These are phyloP conservation scores for Crossocerus cetratus DNA, from an alignment of 2,888 invertebrate species.

Conservation along the genomic window DNA sequence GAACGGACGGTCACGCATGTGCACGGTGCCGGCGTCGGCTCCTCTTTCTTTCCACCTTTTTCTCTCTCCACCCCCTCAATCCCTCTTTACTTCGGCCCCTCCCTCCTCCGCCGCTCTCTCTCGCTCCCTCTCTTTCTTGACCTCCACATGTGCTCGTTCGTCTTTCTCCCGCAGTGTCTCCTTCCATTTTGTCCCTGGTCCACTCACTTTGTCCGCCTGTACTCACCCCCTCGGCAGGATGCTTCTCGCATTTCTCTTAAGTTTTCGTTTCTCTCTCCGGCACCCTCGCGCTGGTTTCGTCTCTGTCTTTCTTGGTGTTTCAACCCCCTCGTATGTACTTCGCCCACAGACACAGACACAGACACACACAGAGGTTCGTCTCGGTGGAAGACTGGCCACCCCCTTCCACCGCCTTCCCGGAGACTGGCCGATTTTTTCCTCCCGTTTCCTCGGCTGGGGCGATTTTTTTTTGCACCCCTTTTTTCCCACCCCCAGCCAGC, in stretches of 20 bases:
- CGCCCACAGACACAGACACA: neutral
- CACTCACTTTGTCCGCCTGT: conserved; percentile 27
- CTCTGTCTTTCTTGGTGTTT: conserved; percentile 17
- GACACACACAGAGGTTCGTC: neutral
- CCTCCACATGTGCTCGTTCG: conserved; percentile 20
- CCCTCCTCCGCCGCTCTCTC: conserved; percentile 27
- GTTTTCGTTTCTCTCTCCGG: conserved; percentile 40
- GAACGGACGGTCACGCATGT: conserved; percentile 76
- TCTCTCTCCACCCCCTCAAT: conserved; percentile 31
- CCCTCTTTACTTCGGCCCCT: conserved; percentile 32
- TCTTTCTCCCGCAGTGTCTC: conserved; percentile 40
- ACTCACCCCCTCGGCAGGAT: conserved; percentile 15
- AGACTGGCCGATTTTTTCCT: conserved; percentile 71
- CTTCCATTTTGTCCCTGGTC: conserved; percentile 31
- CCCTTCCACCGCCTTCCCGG: conserved; percentile 43
- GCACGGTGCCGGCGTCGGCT: conserved; percentile 69
- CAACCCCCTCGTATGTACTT: conserved; percentile 30
- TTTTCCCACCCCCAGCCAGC: conserved; percentile 36
- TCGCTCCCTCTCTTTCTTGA: conserved; percentile 21
- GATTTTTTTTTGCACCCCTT: conserved; percentile 72
- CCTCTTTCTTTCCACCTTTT: conserved; percentile 40
- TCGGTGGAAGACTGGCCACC: conserved; percentile 36
- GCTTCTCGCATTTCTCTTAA: conserved; percentile 18
- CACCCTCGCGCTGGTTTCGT: conserved; percentile 10
- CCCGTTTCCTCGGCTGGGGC: conserved; percentile 67